These are phyloP conservation scores for Oceanodroma tethys DNA, from an alignment of 2,113 vertebrate species.

Conservation along the genomic window DNA sequence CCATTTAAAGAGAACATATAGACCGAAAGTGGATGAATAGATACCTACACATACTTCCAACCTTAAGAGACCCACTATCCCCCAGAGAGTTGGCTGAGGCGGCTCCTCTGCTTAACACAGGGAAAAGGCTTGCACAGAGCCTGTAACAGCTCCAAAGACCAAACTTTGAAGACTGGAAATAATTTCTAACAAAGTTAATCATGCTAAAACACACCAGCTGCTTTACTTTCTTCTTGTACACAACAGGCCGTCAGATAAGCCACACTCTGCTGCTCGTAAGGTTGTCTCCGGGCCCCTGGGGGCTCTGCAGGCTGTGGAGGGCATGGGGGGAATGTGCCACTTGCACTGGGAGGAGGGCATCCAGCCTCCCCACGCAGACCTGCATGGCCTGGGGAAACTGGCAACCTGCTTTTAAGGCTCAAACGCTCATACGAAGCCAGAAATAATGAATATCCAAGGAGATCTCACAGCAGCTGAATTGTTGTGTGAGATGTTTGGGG, in stretches of 20 bases:
- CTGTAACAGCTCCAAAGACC: not conserved
- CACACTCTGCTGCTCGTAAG: not conserved
- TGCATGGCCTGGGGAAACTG: not conserved
- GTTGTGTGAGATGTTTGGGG: not conserved
- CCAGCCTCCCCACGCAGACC: not conserved
- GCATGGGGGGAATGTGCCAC: not conserved
- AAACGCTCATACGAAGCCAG: not conserved
- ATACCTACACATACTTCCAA: not conserved
- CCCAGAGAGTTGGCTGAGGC: not conserved
- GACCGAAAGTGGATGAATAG: not conserved
- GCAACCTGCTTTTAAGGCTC: not conserved
- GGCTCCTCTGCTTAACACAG: not conserved
- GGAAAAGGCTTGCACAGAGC: not conserved
- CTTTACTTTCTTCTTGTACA: not conserved
- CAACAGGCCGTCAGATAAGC: not conserved
- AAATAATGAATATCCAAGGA: not conserved
- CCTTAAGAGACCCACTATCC: not conserved
- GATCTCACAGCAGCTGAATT: not conserved
- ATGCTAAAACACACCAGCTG: conserved; percentile 22
- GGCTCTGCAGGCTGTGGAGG: not conserved
- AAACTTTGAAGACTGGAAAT: not conserved
- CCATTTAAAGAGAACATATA: not conserved
- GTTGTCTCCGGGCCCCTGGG: not conserved
- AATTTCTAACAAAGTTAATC: not conserved
- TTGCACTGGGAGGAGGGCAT: not conserved